Base-by-base conservation (phyloP, 2,888 invertebrate species). In the Eristalis tenax region DNA sequence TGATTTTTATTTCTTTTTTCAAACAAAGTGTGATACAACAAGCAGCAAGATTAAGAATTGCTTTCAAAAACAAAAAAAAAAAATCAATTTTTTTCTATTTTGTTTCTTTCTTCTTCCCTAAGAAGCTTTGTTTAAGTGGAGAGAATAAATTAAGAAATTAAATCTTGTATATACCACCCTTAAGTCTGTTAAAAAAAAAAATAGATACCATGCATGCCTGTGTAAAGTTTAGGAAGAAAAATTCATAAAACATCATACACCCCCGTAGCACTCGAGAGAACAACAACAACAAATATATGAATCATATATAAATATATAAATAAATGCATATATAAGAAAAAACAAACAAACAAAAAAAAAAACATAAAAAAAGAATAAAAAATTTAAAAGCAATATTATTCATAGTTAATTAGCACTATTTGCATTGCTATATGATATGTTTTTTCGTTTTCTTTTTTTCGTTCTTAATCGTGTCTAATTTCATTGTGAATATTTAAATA, bases 311-410 rank as follows among this genome's bases (percentile, higher is more conserved):
- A 26, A 26, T 85, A 91, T 90, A 77, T 89, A 91, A 90, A 90
- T 90, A 89, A 89, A 75, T 71, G 70, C 85, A 89, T 86, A 90
- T 76, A 73, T 38, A 65, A 50, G 75, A 77, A 61, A 80, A 5
- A 73, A 73, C 56, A 77, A 70, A 38, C n/a, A 79, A 66, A 85
- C 13, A 80, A 6, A 50, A 23, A 74, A 56, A 88, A 79, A 83
- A n/a, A n/a, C n/a, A n/a, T n/a, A 28, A 88, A 77, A 78, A 15
- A 83, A 8, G 56, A 26, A 77, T 43, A 88, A 82, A 86, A 32
- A 89, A 69, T 78, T 74, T 83, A 70, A 91, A 92, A 92, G 92
- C 92, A 92, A 92, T 92, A 92, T 92, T 92, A 92, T 92, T 91
- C 92, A 91, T 92, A 92, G 92, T 91, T 92, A 91, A 91, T 92